Evolutionary conservation across 2,888 invertebrate genomes (phyloP), one percentile per base, ranked within the genome.

Genomic region (Pheosia tremula): DNA sequence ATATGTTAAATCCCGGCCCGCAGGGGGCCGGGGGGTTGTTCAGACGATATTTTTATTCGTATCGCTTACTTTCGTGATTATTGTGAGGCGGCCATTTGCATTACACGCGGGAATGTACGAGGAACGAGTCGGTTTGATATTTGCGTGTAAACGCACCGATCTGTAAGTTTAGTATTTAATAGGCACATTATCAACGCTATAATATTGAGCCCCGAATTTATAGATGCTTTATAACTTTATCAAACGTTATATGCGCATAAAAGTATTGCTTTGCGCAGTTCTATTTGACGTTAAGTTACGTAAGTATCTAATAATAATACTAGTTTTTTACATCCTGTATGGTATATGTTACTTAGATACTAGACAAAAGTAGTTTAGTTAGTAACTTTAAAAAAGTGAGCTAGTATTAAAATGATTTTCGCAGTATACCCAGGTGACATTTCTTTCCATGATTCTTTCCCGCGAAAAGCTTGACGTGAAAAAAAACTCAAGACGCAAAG

Each of bases 11-110:
- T 89, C 89, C 79, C 81, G 79, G 83, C 81, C 86, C 87, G 75
- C 75, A 72, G 81, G 86, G 86, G 81, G 82, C 72, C 76, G 76
- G 75, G 72, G 77, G 79, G 79, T 83, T 68, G 86, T 84, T 86
- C 11, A 80, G 77, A 83, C 80, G 87, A 84, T 87, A 90, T 91
- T 91, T 92, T 91, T 91, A 91, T 91, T 87, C 91, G 91, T 93
- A 93, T 92, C 93, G 88, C 90, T 93, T 91, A 91, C 92, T 89
- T 90, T 90, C 82, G 83, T 84, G 91, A 93, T 93, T 92, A 91
- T 92, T 93, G 91, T 88, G 81, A 87, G 85, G 83, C 78, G 80
- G 85, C 82, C 87, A 92, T 93, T 93, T 92, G 92, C 91, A 93
- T 91, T 87, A 78, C 80, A 68, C 74, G 75, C 69, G 66, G 75